Evolutionary conservation across 2,888 invertebrate genomes (phyloP).

Genomic region (Serripes groenlandicus): DNA sequence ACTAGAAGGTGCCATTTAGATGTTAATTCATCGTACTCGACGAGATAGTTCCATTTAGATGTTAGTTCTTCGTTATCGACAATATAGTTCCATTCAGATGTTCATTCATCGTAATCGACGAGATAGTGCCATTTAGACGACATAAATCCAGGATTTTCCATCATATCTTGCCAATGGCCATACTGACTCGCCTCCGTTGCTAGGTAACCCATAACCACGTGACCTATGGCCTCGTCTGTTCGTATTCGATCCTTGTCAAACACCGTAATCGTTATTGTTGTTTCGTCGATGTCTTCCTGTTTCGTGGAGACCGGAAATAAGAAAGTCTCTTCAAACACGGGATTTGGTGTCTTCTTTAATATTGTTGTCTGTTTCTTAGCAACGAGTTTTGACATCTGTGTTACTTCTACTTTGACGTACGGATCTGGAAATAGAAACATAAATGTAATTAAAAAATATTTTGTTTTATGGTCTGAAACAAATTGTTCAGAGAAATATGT

Average conservation of each 20-base stretch:
- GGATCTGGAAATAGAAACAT: conserved; percentile 83
- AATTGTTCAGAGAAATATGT: too few relatives aligned
- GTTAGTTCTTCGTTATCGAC: too few relatives aligned
- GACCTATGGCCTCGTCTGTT: conserved; percentile 86
- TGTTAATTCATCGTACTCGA: too few relatives aligned
- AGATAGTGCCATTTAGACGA: conserved; percentile 83
- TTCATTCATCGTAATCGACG: conserved; percentile 70
- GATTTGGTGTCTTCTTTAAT: conserved; percentile 76
- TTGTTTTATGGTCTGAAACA: too few relatives aligned
- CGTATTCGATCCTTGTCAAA: conserved; percentile 83
- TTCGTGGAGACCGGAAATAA: conserved; percentile 81
- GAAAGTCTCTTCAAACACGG: conserved; percentile 78
- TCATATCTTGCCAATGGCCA: conserved; percentile 85
- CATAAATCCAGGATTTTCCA: conserved; percentile 84
- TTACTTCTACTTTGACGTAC: conserved; percentile 86
- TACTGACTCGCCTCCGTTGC: conserved; percentile 85
- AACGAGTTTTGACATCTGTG: conserved; percentile 80
- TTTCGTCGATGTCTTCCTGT: conserved; percentile 83
- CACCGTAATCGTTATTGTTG: conserved; percentile 85
- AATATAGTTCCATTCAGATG: too few relatives aligned
- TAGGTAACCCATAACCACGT: conserved; percentile 81
- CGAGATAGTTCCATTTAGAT: too few relatives aligned
- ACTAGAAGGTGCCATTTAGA: too few relatives aligned
- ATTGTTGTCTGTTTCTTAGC: conserved; percentile 81
- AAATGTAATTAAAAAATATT: too few relatives aligned